These are phyloP conservation scores for Gnatocerus cornutus DNA, from an alignment of 2,888 invertebrate species.

Conservation along the genomic window DNA sequence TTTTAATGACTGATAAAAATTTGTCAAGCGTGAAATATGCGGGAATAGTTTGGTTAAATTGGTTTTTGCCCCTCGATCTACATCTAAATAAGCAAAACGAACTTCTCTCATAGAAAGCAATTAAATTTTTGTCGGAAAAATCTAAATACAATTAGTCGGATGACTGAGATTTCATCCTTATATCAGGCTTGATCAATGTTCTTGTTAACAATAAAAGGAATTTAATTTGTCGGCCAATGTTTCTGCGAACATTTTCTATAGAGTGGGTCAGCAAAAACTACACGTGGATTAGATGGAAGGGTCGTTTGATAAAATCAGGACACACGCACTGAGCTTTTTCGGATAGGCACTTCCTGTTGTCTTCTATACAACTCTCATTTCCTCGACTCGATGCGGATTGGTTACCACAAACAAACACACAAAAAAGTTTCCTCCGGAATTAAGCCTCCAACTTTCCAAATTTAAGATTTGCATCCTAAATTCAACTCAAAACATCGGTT, in stretches of 20 bases:
- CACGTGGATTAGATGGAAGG: conserved; percentile 47
- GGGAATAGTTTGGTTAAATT: background rate
- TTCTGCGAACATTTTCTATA: conserved; percentile 37
- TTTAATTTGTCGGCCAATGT: conserved; percentile 48
- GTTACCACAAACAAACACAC: conserved; percentile 33
- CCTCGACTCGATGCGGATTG: conserved; percentile 38
- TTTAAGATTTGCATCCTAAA: conserved; percentile 32
- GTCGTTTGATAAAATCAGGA: conserved; percentile 46
- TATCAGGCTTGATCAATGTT: conserved; percentile 45
- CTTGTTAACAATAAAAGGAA: conserved; percentile 49
- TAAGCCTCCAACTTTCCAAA: conserved; percentile 21
- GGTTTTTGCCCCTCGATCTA: background rate
- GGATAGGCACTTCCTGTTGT: conserved; percentile 45
- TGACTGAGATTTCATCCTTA: conserved; percentile 18
- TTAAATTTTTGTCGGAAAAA: conserved; percentile 36
- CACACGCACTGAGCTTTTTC: conserved; percentile 41
- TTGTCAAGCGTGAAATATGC: conserved; percentile 3
- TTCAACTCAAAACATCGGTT: conserved; percentile 29
- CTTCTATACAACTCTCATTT: conserved; percentile 38
- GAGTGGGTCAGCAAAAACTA: conserved; percentile 45
- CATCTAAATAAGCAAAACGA: conserved; percentile 4
- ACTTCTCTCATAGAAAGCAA: conserved; percentile 2
- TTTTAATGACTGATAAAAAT: conserved; percentile 25
- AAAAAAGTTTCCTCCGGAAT: conserved; percentile 25
- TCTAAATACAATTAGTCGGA: conserved; percentile 40